Conservation (phyloP, 2,113 vertebrate genomes). For the Chinchilla lanigera region DNA sequence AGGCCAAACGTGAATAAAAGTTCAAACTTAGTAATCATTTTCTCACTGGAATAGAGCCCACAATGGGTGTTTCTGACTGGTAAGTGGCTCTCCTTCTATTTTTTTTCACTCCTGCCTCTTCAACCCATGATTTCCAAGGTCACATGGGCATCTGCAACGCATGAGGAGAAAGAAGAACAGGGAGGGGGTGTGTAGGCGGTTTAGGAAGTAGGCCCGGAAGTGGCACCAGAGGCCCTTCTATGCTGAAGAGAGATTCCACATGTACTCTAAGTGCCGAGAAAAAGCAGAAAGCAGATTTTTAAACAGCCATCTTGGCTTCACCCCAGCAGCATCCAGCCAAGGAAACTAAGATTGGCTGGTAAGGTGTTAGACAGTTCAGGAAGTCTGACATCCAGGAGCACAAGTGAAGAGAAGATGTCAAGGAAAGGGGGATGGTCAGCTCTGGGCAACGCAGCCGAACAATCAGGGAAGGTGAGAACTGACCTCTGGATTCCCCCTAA, state of each 20-base stretch:
- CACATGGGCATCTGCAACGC: background rate
- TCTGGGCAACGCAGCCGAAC: background rate
- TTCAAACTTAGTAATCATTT: background rate
- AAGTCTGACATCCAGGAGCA: background rate
- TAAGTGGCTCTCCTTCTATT: background rate
- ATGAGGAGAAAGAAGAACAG: background rate
- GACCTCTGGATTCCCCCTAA: background rate
- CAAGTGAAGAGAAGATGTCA: background rate
- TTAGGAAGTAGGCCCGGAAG: background rate
- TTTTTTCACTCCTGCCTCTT: background rate
- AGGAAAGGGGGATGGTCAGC: background rate
- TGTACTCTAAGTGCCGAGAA: background rate
- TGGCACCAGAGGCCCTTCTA: background rate
- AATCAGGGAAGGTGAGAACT: background rate
- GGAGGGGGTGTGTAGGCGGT: background rate
- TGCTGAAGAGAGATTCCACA: conserved; percentile 1
- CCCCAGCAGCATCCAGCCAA: background rate
- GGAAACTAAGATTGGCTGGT: background rate
- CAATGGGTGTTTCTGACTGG: background rate
- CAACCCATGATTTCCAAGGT: background rate
- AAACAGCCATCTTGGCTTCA: background rate
- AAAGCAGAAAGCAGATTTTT: background rate
- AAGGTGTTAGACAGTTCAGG: background rate
- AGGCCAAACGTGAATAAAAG: background rate
- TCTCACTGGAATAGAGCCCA: background rate